Evolutionary conservation across 2,888 invertebrate species (phyloP).

Genomic region (Fragum sueziense): DNA sequence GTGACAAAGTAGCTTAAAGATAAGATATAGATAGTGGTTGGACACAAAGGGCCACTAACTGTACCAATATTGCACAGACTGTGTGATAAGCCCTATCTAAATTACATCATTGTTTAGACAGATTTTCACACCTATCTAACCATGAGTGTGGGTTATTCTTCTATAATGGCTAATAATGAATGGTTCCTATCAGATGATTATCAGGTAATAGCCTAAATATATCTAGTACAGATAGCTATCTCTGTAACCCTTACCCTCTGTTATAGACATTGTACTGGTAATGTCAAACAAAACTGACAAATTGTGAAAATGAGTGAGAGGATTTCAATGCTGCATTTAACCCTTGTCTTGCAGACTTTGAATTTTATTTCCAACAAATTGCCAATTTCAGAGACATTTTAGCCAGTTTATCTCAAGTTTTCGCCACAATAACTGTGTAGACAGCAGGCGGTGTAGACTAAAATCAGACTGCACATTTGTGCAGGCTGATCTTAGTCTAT

Average conservation of each 20-base stretch:
- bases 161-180: slow-evolving; percentile 3
- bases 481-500: no score
- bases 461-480: no score
- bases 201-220: neutral
- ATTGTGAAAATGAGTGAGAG: no score
- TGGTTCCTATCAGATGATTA: slow-evolving; percentile 9
- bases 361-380: no score
- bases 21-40: neutral
- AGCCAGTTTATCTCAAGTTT: no score
- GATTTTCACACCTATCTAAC: neutral
- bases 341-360: no score
- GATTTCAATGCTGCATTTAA: no score
- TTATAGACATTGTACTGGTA: no score
- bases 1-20: slow-evolving; percentile 10
- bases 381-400: no score
- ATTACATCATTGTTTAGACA: slow-evolving; percentile 11
- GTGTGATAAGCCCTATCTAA: neutral
- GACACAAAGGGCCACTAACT: neutral
- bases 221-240: neutral
- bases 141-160: neutral
- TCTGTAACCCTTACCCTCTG: neutral
- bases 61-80: slow-evolving; percentile 12
- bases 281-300: no score
- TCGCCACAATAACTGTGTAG: no score
- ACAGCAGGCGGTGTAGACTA: no score